phyloP scores from a whole-genome alignment of 2,888 invertebrate genomes.

The Calliopum simillimum region DNA sequence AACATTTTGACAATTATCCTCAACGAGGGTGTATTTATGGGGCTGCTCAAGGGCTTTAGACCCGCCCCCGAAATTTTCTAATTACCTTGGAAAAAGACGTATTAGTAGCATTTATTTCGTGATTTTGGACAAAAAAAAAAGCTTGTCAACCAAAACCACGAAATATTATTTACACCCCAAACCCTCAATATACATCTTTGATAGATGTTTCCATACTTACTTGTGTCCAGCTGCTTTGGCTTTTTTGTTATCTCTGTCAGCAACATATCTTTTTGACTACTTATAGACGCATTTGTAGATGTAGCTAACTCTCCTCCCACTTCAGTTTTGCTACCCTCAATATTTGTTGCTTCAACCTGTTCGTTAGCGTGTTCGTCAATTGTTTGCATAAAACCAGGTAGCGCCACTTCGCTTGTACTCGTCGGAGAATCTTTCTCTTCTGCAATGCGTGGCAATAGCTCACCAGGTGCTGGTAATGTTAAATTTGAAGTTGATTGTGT shows the following conservation, averaged over 20 bases:
- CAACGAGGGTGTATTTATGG: no score
- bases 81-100: no score
- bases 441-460: conserved; percentile 83
- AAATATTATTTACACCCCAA: no score
- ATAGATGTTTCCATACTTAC: background rate
- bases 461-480: conserved; percentile 69
- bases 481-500: conserved; percentile 55
- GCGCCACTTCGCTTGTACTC: conserved; percentile 47
- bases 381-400: conserved; percentile 56
- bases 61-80: no score
- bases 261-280: background rate
- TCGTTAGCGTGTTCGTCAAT: conserved; percentile 53
- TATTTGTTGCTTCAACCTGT: background rate
- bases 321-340: background rate
- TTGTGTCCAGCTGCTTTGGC: background rate
- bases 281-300: background rate
- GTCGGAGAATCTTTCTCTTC: conserved; percentile 77
- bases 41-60: no score
- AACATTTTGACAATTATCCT: no score
- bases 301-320: background rate
- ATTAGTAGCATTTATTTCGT: no score
- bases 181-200: no score
- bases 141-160: no score
- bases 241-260: background rate
- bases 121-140: no score